Conservation (phyloP, 2,888 invertebrate genomes). For the Muschampia plurimacula region DNA sequence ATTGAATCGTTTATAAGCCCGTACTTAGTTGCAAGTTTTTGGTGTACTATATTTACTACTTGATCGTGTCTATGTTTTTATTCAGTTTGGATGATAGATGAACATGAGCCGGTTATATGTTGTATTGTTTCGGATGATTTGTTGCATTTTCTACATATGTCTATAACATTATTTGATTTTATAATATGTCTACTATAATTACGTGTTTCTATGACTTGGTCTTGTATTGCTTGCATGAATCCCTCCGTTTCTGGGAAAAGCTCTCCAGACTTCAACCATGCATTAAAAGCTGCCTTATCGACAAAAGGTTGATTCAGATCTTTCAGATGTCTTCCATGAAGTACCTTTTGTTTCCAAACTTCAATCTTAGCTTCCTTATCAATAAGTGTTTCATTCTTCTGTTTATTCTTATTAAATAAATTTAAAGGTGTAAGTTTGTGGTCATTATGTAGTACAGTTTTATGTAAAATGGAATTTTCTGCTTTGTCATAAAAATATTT, state of each 20-base stretch:
- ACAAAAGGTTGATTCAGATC: not conserved
- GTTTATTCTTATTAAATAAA: too few species aligned
- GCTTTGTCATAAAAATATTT: constrained; percentile 36
- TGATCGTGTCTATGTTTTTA: too few species aligned
- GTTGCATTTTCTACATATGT: not conserved
- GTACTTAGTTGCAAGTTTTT: too few species aligned
- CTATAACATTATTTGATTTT: not conserved
- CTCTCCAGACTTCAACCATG: not conserved
- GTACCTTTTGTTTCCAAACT: not conserved
- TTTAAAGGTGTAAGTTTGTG: constrained; percentile 30
- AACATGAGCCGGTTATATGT: too few species aligned
- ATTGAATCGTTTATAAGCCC: too few species aligned
- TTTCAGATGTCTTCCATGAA: not conserved
- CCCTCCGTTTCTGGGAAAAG: constrained; percentile 43
- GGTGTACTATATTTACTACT: too few species aligned
- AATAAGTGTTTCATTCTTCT: too few species aligned
- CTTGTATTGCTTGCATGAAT: constrained; percentile 42
- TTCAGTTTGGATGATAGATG: too few species aligned
- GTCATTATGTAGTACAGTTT: constrained; percentile 16
- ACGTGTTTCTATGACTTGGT: constrained; percentile 6
- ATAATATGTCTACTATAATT: not conserved
- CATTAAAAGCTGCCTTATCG: not conserved
- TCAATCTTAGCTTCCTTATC: not conserved
- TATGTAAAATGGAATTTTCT: constrained; percentile 32
- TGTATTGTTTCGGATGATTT: constrained; percentile 2